Evolutionary conservation across 2,797 vertebrate species (phyloP).

Genomic region (Tapirus indicus): DNA sequence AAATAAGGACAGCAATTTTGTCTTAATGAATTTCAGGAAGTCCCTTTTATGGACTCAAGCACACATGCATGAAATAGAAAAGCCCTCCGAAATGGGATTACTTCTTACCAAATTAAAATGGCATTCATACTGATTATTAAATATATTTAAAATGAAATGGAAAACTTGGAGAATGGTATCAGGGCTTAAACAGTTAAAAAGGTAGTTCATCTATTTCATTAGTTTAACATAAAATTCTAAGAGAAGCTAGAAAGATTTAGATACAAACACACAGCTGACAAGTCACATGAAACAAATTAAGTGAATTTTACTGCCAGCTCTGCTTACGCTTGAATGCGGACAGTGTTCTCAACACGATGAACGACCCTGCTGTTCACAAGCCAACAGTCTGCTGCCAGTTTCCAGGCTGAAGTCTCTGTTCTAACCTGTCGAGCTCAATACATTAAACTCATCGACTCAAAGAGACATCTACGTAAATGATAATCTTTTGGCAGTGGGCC

Average conservation of each 20-base stretch:
- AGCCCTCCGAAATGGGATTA: background rate
- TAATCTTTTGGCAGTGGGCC: constrained; percentile 85
- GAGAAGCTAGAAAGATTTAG: constrained; percentile 86
- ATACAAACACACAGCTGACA: constrained; percentile 89
- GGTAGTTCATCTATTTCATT: constrained; percentile 83
- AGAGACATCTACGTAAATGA: constrained; percentile 88
- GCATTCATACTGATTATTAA: background rate
- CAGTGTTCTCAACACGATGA: constrained; percentile 83
- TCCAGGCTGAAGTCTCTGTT: constrained; percentile 86
- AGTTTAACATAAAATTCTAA: constrained; percentile 78
- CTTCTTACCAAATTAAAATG: background rate
- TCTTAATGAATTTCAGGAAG: constrained; percentile 9
- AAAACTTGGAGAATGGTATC: background rate
- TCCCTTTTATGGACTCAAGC: background rate
- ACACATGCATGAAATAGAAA: background rate
- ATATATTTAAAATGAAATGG: background rate
- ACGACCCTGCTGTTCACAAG: constrained; percentile 87
- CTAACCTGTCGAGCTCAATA: constrained; percentile 84
- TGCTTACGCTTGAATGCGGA: constrained; percentile 85
- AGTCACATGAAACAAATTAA: constrained; percentile 90
- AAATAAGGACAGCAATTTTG: background rate
- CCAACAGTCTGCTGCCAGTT: constrained; percentile 84
- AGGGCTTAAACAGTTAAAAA: constrained; percentile 85
- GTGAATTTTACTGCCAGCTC: constrained; percentile 85
- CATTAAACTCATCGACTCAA: constrained; percentile 83